phyloP scores from a whole-genome alignment of 1,140 invertebrate genomes.

The Anthonomus grandis region DNA sequence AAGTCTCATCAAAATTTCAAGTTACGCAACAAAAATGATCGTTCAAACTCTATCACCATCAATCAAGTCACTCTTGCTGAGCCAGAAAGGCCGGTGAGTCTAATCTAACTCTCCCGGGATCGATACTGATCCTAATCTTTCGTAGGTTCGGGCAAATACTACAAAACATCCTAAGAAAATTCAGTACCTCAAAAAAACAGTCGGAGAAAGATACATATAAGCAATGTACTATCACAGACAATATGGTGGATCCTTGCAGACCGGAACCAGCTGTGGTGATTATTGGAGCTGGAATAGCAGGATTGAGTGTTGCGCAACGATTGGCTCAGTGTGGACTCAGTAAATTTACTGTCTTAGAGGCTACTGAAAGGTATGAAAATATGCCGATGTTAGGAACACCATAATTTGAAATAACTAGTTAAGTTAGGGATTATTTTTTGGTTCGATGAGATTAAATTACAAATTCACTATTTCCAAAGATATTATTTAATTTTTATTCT shows the following conservation, averaged over 20 bases:
- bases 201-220: conserved; percentile 13
- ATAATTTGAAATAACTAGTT: neutral
- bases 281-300: conserved; percentile 72
- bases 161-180: conserved; percentile 9
- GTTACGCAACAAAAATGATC: conserved; percentile 23
- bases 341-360: conserved; percentile 68
- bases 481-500: no score
- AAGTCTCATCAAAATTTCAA: conserved; percentile 17
- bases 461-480: no score
- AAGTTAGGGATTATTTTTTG: no score
- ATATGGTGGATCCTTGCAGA: conserved; percentile 55
- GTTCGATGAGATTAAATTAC: no score
- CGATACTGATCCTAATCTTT: neutral
- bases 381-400: neutral
- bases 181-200: neutral
- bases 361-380: conserved; percentile 64
- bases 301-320: conserved; percentile 69
- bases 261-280: conserved; percentile 67
- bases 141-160: conserved; percentile 14
- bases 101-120: no score
- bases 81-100: conserved; percentile 3
- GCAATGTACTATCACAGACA: conserved; percentile 44
- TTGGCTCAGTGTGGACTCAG: conserved; percentile 65
- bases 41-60: conserved; percentile 6
- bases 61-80: neutral